Evolutionary conservation across 1,140 invertebrate genomes (phyloP).

Genomic region (Bombus superbus): DNA sequence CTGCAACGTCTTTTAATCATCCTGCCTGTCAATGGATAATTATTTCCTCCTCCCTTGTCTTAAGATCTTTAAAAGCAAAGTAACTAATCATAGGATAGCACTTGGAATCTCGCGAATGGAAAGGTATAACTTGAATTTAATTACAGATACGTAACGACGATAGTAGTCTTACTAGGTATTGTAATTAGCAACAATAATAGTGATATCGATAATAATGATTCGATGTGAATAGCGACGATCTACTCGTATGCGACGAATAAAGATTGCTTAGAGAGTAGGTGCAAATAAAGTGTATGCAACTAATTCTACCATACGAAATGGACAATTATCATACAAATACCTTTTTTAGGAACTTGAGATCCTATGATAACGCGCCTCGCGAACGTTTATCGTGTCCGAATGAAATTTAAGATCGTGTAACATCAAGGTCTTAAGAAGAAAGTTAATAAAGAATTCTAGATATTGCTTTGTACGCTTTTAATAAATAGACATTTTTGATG

Average conservation of each 20-base stretch:
- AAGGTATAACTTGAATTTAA: background rate
- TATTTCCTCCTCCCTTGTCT: background rate
- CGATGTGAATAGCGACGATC: background rate
- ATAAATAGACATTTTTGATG: background rate
- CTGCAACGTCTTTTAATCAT: background rate
- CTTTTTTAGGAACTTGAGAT: constrained; percentile 66
- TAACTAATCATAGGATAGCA: background rate
- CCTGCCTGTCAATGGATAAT: too few relatives aligned
- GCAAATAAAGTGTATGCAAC: constrained; percentile 15
- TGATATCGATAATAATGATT: constrained; percentile 2
- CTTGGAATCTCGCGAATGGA: background rate
- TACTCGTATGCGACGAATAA: constrained; percentile 24
- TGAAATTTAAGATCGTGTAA: constrained; percentile 24
- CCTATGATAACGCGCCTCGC: constrained; percentile 42
- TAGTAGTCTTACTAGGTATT: constrained; percentile 2
- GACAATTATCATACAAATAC: constrained; percentile 62
- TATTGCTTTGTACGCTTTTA: constrained; percentile 50
- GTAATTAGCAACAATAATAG: background rate
- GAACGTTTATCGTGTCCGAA: constrained; percentile 12
- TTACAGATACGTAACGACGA: background rate
- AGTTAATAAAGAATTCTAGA: constrained; percentile 1
- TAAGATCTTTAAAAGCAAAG: background rate
- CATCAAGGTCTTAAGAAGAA: background rate
- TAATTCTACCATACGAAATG: constrained; percentile 44
- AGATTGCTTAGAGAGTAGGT: constrained; percentile 3